Percentiles rank a stretch among this genome's conserved stretches.
These are phyloP conservation scores for Drosophila stalkeri DNA, from an alignment of 2,888 invertebrate species.

Conservation along the genomic window DNA sequence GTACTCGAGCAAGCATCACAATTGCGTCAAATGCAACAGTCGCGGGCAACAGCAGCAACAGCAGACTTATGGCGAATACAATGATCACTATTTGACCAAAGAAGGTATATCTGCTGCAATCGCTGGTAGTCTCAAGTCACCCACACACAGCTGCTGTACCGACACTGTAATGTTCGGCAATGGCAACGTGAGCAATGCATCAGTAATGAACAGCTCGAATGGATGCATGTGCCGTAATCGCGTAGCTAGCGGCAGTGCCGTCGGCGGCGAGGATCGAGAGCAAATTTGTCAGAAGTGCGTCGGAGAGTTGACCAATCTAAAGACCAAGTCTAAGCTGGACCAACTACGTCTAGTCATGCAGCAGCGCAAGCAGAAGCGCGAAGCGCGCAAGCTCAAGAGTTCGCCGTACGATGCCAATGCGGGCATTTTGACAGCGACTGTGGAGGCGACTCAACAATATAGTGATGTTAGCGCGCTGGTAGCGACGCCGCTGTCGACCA, in stretches of 20 bases:
- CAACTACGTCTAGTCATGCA: constrained; percentile 95
- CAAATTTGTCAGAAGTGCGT: constrained; percentile 85
- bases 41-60: constrained; percentile 52
- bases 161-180: constrained; percentile 11
- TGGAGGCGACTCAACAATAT: constrained; percentile 39
- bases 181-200: constrained; percentile 29
- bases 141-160: constrained; percentile 33
- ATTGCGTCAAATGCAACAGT: constrained; percentile 78
- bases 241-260: constrained; percentile 32
- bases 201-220: constrained; percentile 48
- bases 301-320: constrained; percentile 90
- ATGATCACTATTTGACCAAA: constrained; percentile 72
- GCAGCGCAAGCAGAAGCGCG: constrained; percentile 93
- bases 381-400: constrained; percentile 90
- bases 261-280: constrained; percentile 56
- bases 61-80: constrained; percentile 75
- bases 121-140: constrained; percentile 9
- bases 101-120: constrained; percentile 2
- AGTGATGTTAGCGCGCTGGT: constrained; percentile 56
- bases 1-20: constrained; percentile 76
- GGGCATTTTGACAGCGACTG: background rate
- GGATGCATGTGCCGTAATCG: constrained; percentile 80
- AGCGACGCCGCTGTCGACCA: constrained; percentile 44
- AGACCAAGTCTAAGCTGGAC: constrained; percentile 94
- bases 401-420: constrained; percentile 87